A percentile compares a stretch with the other conserved stretches of the same genome.
Conservation (phyloP, 2,797 vertebrate species). For the Craterocephalus amniculus region DNA sequence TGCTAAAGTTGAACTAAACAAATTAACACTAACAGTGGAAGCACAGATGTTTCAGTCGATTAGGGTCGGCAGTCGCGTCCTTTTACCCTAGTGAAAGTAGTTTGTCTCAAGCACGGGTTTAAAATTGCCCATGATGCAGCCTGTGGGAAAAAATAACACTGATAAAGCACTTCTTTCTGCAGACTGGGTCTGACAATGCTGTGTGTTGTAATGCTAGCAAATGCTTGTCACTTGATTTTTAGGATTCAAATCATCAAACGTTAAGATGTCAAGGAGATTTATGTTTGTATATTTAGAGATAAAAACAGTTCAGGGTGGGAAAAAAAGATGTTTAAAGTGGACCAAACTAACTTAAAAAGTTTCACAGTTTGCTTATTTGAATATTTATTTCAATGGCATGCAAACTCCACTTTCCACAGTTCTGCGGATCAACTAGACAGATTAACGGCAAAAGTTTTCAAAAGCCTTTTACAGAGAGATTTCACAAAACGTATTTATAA, state of each 20-base stretch:
- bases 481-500: background rate
- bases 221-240: background rate
- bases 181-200: background rate
- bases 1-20: background rate
- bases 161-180: conserved; percentile 3
- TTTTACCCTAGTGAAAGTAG: background rate
- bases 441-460: too few species aligned
- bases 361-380: background rate
- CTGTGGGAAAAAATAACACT: conserved; percentile 6
- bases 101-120: background rate
- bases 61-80: background rate
- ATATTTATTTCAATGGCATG: background rate
- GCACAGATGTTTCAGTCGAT: background rate
- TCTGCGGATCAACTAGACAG: background rate
- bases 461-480: background rate
- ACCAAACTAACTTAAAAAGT: background rate
- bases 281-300: background rate
- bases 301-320: background rate
- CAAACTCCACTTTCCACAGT: background rate
- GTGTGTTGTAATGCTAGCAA: background rate
- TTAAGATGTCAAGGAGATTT: background rate
- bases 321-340: background rate
- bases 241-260: background rate
- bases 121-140: background rate
- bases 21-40: background rate